Percentiles rank a stretch among this genome's conserved stretches.
Conservation (phyloP, 1,140 invertebrate species). For the Aphaenogaster floridana region DNA sequence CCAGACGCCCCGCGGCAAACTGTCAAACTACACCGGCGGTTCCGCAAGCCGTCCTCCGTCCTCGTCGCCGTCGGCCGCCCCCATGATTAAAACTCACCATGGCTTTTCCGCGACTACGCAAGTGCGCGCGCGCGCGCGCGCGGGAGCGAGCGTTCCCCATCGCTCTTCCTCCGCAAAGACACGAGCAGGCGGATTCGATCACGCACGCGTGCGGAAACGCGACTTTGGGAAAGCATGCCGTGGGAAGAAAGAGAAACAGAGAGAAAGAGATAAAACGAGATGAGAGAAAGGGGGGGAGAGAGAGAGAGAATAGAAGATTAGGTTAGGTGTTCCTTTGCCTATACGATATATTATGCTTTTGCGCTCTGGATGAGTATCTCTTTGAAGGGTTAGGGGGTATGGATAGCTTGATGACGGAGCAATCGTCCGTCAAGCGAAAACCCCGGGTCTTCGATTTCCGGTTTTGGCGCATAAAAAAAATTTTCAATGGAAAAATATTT, state of each 20-base stretch:
- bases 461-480: neutral
- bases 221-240: neutral
- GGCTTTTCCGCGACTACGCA: conserved; percentile 67
- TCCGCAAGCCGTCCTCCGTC: conserved; percentile 76
- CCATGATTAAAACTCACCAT: conserved; percentile 74
- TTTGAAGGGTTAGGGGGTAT: neutral
- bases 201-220: conserved; percentile 25
- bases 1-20: conserved; percentile 85
- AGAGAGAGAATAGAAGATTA: neutral
- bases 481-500: neutral
- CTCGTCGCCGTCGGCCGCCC: conserved; percentile 77
- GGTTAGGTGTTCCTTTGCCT: conserved; percentile 1
- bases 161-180: neutral
- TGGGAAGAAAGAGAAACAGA: neutral
- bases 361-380: neutral
- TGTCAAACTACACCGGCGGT: conserved; percentile 85
- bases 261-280: neutral
- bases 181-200: neutral
- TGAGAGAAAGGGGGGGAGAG: neutral
- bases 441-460: neutral
- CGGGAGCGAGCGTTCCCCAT: neutral
- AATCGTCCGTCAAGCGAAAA: neutral
- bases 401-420: neutral
- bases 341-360: neutral
- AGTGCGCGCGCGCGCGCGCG: conserved; percentile 19